These are phyloP conservation scores for Alexandromys fortis DNA, from an alignment of 2,113 vertebrate species.

Conservation along the genomic window DNA sequence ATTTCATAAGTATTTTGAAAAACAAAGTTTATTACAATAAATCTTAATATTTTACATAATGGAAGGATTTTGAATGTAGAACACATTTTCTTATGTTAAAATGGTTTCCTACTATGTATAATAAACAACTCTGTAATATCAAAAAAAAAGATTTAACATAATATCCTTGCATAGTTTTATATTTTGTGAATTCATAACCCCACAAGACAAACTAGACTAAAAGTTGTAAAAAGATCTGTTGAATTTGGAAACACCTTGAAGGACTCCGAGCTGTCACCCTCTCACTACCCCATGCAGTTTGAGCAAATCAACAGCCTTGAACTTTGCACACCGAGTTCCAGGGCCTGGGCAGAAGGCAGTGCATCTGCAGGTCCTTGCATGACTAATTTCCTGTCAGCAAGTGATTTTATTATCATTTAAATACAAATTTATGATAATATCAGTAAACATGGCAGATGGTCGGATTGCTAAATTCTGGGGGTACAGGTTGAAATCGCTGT, in stretches of 20 bases:
- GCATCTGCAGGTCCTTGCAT: conserved; percentile 81
- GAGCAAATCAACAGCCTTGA: conserved; percentile 75
- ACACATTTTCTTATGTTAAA: neutral
- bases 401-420: conserved; percentile 85
- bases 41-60: neutral
- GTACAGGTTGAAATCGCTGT: conserved; percentile 40
- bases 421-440: conserved; percentile 83
- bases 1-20: conserved; percentile 30
- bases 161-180: neutral
- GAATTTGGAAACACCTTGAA: conserved; percentile 60
- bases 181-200: neutral
- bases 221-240: conserved; percentile 62
- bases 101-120: conserved; percentile 31
- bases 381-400: conserved; percentile 84
- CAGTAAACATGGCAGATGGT: conserved; percentile 80
- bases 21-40: conserved; percentile 38
- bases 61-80: conserved; percentile 43
- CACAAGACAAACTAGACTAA: neutral
- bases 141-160: conserved; percentile 40
- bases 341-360: conserved; percentile 77
- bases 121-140: conserved; percentile 40
- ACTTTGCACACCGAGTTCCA: conserved; percentile 67
- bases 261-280: conserved; percentile 56
- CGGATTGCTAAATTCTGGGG: conserved; percentile 72
- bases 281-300: conserved; percentile 47